Percentiles rank a stretch among this genome's conserved stretches.
phyloP scores from a whole-genome alignment of 2,888 invertebrate species.

The Hedychridium roseum region DNA sequence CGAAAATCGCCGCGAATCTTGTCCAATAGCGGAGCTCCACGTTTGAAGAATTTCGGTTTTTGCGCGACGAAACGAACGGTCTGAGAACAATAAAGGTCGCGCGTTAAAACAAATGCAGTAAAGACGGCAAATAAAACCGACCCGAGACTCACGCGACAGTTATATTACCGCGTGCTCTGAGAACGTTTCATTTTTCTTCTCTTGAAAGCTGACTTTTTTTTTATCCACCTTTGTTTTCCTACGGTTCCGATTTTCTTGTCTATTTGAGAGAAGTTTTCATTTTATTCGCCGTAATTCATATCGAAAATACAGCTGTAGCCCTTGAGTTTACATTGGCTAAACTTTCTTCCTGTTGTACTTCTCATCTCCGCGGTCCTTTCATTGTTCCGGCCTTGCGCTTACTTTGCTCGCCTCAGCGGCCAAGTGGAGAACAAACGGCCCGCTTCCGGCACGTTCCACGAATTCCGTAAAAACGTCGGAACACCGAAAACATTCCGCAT shows the following conservation, averaged over 20 bases:
- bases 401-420: too few species aligned
- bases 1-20: too few species aligned
- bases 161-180: slow-evolving; percentile 31
- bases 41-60: background rate
- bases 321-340: too few species aligned
- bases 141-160: slow-evolving; percentile 35
- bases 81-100: slow-evolving; percentile 13
- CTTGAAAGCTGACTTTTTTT: slow-evolving; percentile 2
- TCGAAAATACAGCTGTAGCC: too few species aligned
- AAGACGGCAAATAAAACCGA: slow-evolving; percentile 46
- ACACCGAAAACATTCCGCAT: too few species aligned
- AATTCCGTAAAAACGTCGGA: background rate
- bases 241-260: too few species aligned
- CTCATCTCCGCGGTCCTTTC: too few species aligned
- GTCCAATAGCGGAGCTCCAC: too few species aligned
- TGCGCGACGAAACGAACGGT: background rate
- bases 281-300: too few species aligned
- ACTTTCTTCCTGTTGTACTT: too few species aligned
- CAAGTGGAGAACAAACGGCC: slow-evolving; percentile 18
- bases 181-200: slow-evolving; percentile 13
- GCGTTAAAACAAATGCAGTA: slow-evolving; percentile 46
- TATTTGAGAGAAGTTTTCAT: too few species aligned
- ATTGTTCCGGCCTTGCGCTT: too few species aligned
- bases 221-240: slow-evolving; percentile 7
- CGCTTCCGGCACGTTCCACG: slow-evolving; percentile 12